Evolutionary conservation across 2,113 vertebrate species (phyloP), one percentile per base, ranked within the genome.

Genomic region (Chelonoidis abingdonii): DNA sequence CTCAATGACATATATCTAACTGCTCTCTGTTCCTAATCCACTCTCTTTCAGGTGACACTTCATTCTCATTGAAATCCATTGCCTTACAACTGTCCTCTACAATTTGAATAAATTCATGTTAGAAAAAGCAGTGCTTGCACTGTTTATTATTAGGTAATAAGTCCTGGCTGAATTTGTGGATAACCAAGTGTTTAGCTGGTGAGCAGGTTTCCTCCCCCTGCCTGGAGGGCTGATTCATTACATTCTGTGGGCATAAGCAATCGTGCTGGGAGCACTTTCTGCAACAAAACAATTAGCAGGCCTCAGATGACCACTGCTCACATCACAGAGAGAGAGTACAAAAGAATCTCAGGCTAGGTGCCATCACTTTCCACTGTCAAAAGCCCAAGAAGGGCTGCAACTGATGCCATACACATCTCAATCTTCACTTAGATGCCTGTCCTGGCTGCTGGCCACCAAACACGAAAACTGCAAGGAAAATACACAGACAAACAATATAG

Each of bases 11-110:
- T 80, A 86, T 21, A 91, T 83, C 89, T 84, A 41, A 27, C 2
- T 69, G 38, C 21, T 31, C 22, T 53, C 29, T 76, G 80, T 84
- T 6, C 92, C 91, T 86, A 65, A 89, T 31, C 35, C 69, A 38
- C 75, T 57, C 35, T 38, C 8, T 65, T 89, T 50, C 49, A 92
- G 13, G 59, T 54, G 10, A 89, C 19, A 35, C 27, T 80, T 35
- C 52, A 19, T 69, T 87, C 86, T 80, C 29, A 65, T 9, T 14
- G 65, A 93, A 89, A 93, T 19, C 14, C 52, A 84, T 19, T 47
- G 35, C 72, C 52, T 87, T 19, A 65, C 12, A 24, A 17, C 31
- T 84, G 38, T 81, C 62, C 75, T 78, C 54, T 84, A 80, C 27
- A 84, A 87, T 35, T 81, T 38, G 56, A 84, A 22, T 29, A 81